Evolutionary conservation across 2,888 invertebrate genomes (phyloP).

Genomic region (Metalampra italica): DNA sequence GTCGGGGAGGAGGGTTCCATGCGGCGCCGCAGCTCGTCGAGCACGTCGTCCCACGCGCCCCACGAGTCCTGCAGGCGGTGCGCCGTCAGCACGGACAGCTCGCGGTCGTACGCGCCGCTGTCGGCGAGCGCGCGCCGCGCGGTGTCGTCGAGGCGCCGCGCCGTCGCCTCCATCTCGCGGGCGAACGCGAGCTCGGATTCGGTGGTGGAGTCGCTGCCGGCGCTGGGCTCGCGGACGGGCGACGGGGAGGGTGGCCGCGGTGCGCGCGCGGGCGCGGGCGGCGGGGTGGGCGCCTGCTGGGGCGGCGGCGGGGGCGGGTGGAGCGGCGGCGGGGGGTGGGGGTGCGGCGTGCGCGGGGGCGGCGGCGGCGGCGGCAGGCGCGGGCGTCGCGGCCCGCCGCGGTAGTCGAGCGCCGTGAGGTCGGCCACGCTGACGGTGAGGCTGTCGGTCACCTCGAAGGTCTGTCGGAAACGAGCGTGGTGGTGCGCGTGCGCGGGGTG

Average conservation of each 20-base stretch:
- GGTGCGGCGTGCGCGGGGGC: slow-evolving; percentile 24
- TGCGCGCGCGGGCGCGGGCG: slow-evolving; percentile 33
- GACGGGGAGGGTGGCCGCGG: slow-evolving; percentile 44
- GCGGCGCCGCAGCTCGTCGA: slow-evolving; percentile 64
- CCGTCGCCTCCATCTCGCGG: slow-evolving; percentile 69
- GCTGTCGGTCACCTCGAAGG: slow-evolving; percentile 66
- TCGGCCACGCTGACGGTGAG: slow-evolving; percentile 81
- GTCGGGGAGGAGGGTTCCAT: slow-evolving; percentile 59
- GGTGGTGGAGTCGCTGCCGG: slow-evolving; percentile 68
- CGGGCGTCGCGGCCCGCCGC: slow-evolving; percentile 57
- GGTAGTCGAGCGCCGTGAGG: slow-evolving; percentile 79
- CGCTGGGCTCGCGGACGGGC: slow-evolving; percentile 62
- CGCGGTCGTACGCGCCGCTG: slow-evolving; percentile 76
- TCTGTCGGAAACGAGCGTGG: slow-evolving; percentile 65
- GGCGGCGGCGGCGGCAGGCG: slow-evolving; percentile 62
- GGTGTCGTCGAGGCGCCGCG: slow-evolving; percentile 60
- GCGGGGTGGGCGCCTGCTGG: slow-evolving; percentile 20
- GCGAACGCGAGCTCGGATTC: slow-evolving; percentile 69
- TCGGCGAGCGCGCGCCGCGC: slow-evolving; percentile 67
- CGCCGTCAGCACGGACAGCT: slow-evolving; percentile 77
- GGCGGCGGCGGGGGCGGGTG: slow-evolving; percentile 24
- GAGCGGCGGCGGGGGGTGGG: slow-evolving; percentile 31
- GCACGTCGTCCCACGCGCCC: slow-evolving; percentile 74
- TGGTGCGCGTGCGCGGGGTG: slow-evolving; percentile 48
- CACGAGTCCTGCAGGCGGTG: slow-evolving; percentile 65